Conservation (phyloP, 2,888 invertebrate species). For the Eulithis prunata region DNA sequence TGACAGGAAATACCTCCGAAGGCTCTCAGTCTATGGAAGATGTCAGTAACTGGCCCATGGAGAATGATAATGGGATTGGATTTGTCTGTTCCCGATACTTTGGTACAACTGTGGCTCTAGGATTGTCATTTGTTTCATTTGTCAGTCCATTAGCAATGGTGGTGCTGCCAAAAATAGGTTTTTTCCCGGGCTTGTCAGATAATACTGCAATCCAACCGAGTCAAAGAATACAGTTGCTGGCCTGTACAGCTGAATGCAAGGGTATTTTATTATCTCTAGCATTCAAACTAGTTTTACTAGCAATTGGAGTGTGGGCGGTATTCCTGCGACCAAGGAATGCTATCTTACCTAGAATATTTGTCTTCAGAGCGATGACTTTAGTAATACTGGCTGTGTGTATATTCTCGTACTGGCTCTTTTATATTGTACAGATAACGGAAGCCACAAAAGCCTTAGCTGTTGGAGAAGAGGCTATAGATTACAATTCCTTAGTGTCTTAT, state of each 20-base stretch:
- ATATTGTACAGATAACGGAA: conserved; percentile 95
- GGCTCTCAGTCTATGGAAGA: conserved; percentile 97
- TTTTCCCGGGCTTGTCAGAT: conserved; percentile 90
- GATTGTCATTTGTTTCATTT: conserved; percentile 93
- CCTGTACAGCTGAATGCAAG: conserved; percentile 97
- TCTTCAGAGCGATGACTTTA: conserved; percentile 95
- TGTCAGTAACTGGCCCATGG: conserved; percentile 92
- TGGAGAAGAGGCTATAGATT: conserved; percentile 92
- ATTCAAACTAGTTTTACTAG: conserved; percentile 94
- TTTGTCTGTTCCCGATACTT: conserved; percentile 92
- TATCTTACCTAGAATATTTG: conserved; percentile 95
- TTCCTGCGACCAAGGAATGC: conserved; percentile 93
- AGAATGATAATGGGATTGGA: conserved; percentile 88
- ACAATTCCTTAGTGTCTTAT: conserved; percentile 95
- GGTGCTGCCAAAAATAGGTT: conserved; percentile 94
- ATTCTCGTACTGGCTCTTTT: conserved; percentile 99
- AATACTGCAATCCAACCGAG: conserved; percentile 88
- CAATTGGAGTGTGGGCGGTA: conserved; percentile 96
- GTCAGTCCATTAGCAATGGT: conserved; percentile 98
- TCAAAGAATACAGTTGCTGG: conserved; percentile 87
- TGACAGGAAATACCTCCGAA: conserved; percentile 98
- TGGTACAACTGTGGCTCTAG: conserved; percentile 90
- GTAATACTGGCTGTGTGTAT: conserved; percentile 95
- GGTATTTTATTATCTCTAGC: conserved; percentile 95
- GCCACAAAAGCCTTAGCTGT: conserved; percentile 91